Evolutionary conservation across 1,140 invertebrate species (phyloP).

Genomic region (Zaprionus kolodkinae): DNA sequence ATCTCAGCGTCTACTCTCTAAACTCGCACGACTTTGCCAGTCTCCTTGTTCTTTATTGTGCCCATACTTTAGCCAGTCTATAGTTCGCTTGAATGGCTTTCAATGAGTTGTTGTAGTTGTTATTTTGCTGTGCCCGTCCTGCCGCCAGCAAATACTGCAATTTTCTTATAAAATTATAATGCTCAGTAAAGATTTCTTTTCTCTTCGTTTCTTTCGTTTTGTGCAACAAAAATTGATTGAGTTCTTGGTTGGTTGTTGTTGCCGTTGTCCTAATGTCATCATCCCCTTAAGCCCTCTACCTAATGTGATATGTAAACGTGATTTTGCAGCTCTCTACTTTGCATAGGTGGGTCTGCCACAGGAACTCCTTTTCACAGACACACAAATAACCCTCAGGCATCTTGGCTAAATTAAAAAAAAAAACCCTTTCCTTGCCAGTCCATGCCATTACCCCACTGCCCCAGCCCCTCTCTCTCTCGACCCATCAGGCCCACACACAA

Average conservation of each 20-base stretch:
- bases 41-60: slow-evolving; percentile 26
- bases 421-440: slow-evolving; percentile 41
- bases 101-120: slow-evolving; percentile 44
- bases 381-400: slow-evolving; percentile 33
- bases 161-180: slow-evolving; percentile 80
- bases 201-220: slow-evolving; percentile 44
- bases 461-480: background rate
- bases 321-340: slow-evolving; percentile 65
- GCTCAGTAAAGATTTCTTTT: slow-evolving; percentile 66
- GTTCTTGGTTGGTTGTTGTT: slow-evolving; percentile 14
- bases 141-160: slow-evolving; percentile 51
- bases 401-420: slow-evolving; percentile 67
- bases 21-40: background rate
- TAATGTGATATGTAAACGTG: slow-evolving; percentile 73
- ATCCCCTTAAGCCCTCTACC: background rate
- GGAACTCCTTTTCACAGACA: background rate
- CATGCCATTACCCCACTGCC: slow-evolving; percentile 9
- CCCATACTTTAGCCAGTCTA: slow-evolving; percentile 21
- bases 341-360: slow-evolving; percentile 36
- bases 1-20: background rate
- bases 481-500: too few relatives aligned
- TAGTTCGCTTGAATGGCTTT: slow-evolving; percentile 51
- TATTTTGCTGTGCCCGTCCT: slow-evolving; percentile 8
- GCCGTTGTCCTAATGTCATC: slow-evolving; percentile 26
- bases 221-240: slow-evolving; percentile 73